Percentiles rank a stretch among this genome's conserved stretches.
Evolutionary conservation across 2,888 invertebrate genomes (phyloP).

Genomic region (Tipula helvola): DNA sequence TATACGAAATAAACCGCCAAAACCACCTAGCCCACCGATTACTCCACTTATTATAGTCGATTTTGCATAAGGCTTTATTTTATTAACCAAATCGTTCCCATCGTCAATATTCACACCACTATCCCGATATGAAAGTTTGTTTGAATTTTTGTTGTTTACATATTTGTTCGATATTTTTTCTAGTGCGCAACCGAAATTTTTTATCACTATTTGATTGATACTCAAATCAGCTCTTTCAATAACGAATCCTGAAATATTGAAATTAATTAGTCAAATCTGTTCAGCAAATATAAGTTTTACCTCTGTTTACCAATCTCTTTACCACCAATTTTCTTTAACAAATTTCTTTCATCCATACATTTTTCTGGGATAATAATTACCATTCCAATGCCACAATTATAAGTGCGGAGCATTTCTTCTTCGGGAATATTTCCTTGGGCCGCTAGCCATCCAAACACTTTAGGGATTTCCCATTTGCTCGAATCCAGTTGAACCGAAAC

Average conservation of each 20-base stretch:
- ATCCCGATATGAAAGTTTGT: constrained; percentile 64
- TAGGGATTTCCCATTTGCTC: constrained; percentile 53
- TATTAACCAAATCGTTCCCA: constrained; percentile 72
- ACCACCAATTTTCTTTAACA: neutral
- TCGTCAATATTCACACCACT: constrained; percentile 91
- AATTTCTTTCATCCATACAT: neutral
- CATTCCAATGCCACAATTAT: constrained; percentile 93
- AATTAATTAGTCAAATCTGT: neutral
- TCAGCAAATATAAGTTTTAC: neutral
- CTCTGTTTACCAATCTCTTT: neutral
- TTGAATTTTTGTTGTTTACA: neutral
- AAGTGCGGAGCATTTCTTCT: constrained; percentile 73
- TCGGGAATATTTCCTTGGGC: constrained; percentile 59
- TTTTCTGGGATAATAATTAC: constrained; percentile 43
- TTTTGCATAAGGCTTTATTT: constrained; percentile 70
- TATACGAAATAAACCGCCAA: constrained; percentile 85
- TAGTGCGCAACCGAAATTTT: neutral
- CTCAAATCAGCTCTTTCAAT: neutral
- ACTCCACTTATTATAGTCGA: constrained; percentile 68
- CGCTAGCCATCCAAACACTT: constrained; percentile 83
- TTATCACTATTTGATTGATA: neutral
- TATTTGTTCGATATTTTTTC: neutral
- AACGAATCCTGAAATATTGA: neutral
- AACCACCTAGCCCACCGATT: constrained; percentile 76
- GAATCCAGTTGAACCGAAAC: constrained; percentile 59